These are phyloP conservation scores for Pimephales promelas DNA, from an alignment of 2,113 vertebrate genomes.

Conservation along the genomic window DNA sequence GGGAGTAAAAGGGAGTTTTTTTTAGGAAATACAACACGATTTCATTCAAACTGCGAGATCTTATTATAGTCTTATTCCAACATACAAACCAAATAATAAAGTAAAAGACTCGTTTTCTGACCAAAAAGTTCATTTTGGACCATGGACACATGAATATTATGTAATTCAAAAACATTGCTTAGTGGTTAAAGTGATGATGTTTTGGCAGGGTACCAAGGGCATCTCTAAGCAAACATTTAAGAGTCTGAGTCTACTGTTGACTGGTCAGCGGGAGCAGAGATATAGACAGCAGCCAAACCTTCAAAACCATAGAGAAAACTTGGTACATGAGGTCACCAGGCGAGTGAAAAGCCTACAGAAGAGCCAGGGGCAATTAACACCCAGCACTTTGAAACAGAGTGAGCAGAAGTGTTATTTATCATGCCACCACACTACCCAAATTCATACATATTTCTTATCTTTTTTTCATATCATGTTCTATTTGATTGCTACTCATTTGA, in stretches of 20 bases:
- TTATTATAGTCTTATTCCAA: neutral
- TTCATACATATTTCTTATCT: neutral
- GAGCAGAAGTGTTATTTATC: constrained; percentile 33
- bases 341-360: constrained; percentile 56
- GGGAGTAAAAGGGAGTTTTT: neutral
- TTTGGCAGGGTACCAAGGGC: constrained; percentile 64
- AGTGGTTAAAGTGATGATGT: neutral
- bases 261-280: constrained; percentile 63
- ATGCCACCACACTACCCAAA: neutral
- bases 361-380: neutral
- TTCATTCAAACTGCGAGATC: neutral
- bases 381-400: constrained; percentile 48
- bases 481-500: constrained; percentile 5
- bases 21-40: neutral
- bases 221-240: constrained; percentile 62
- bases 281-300: constrained; percentile 61
- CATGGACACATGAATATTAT: neutral
- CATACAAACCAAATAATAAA: neutral
- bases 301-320: constrained; percentile 56
- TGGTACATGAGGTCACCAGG: constrained; percentile 54
- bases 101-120: neutral
- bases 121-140: neutral
- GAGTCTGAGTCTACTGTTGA: constrained; percentile 63
- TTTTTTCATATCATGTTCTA: neutral
- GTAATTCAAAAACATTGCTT: neutral